phyloP scores from a whole-genome alignment of 2,888 invertebrate species.

The Cheilosia pagana region DNA sequence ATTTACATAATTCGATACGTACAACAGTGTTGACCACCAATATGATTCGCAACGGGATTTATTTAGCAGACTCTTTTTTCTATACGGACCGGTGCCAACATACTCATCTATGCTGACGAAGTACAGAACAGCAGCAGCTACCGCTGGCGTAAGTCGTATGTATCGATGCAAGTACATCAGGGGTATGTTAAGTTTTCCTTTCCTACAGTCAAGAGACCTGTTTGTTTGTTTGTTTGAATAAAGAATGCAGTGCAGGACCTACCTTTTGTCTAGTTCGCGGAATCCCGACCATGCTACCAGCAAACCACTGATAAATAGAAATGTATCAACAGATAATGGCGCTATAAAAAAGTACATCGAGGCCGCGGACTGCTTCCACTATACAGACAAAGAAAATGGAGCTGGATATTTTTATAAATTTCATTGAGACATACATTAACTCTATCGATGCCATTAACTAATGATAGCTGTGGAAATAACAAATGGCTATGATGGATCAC shows the following conservation, averaged over 20 bases:
- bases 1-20: constrained; percentile 83
- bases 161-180: constrained; percentile 83
- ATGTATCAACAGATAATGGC: constrained; percentile 86
- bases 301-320: constrained; percentile 86
- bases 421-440: too few relatives aligned
- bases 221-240: too few relatives aligned
- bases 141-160: constrained; percentile 85
- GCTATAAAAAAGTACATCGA: constrained; percentile 82
- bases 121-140: constrained; percentile 84
- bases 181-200: constrained; percentile 80
- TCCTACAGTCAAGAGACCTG: constrained; percentile 62
- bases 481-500: too few relatives aligned
- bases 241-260: too few relatives aligned
- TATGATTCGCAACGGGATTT: constrained; percentile 78
- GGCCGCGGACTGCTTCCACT: constrained; percentile 72
- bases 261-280: constrained; percentile 81
- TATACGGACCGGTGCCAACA: constrained; percentile 83
- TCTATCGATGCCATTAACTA: too few relatives aligned
- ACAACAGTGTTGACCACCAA: constrained; percentile 84
- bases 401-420: too few relatives aligned
- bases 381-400: too few relatives aligned
- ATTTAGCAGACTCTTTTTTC: constrained; percentile 79
- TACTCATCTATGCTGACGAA: constrained; percentile 84
- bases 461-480: too few relatives aligned
- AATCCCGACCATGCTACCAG: constrained; percentile 84